Base-by-base conservation (phyloP, 2,113 vertebrate species). In the Mesitornis unicolor region DNA sequence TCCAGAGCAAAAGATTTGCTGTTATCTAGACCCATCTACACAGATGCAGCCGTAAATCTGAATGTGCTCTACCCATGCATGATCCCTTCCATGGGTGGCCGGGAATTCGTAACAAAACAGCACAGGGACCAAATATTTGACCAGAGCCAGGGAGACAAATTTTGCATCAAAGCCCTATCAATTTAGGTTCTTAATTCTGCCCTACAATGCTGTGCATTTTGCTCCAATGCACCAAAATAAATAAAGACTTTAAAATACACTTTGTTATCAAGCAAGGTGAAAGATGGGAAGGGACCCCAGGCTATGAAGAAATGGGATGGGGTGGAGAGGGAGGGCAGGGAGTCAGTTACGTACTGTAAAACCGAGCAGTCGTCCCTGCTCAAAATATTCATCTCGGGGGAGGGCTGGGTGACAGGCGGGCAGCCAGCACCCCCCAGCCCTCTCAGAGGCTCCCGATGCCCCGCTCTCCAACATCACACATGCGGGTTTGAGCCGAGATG, bases 1-100 rank as follows among this genome's bases (percentile, higher is more conserved):
- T 91, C 87, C 53, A 29, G 92, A 97, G 91, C 69, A 95, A 61
- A 87, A 95, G 94, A 85, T 82, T 90, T 80, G 93, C 69, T 86
- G 77, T 93, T 97, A 95, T 96, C 96, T 75, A 31, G n/a, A 92
- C 86, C 80, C 81, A 97, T 95, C 94, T 73, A 68, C 76, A 82
- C 83, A 95, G 83, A 95, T 78, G 75, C 81, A 73, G 77, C 86
- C 1, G 0, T 94, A 95, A 93, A 92, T 91, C 89, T 84, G 59
- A 63, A 69, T 3, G 1, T 22, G 35, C 69, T 74, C 70, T 84
- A 51, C 64, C 84, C 84, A 10, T 75, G 26, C 16, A 2, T 1
- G 36, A 69, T 92, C 70, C 7, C 67, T 95, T 93, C 91, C 89
- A 92, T 61, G 77, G 87, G 94, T 91, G 89, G 93, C 88, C 94